Base-by-base conservation (phyloP, 2,113 vertebrate genomes). In the Corythaixoides concolor region DNA sequence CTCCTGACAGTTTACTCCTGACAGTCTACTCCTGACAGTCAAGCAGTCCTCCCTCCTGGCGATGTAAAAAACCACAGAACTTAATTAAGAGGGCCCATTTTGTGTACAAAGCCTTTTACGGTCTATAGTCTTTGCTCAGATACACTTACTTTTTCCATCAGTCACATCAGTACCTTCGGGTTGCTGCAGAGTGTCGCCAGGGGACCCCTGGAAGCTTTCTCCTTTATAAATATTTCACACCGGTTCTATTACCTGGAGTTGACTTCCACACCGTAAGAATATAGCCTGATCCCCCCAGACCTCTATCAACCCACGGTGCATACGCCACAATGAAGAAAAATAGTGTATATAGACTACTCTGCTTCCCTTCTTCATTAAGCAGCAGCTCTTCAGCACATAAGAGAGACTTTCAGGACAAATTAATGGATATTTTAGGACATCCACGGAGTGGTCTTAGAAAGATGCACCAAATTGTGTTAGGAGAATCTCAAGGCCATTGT, bases 261-360 rank as follows among this genome's bases (percentile, higher is more conserved):
- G 94, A 93, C 96, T 95, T 88, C 50, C 72, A 76, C 39, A 12
- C 53, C 2, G 0, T 80, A 27, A 86, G 88, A 95, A 95, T 76
- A 79, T 74, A 97, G 94, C 89, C 76, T 88, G 95, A 79, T 97
- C 74, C 93, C 95, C 69, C 73, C 74, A 91, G 97, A 93, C 91
- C 80, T 80, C 32, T 74, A 67, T 37, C 95, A 88, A 53, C 67
- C 69, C 89, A 88, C 28, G 1, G 39, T 76, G 52, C 52, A 53
- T 43, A 91, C n/a, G 27, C 20, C 76, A 81, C 13, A 21, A 81
- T 84, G 90, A 96, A 91, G 89, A 91, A 81, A 89, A 95, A 56
- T 7, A 64, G 90, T 4, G 11, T 41, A 12, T 20, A 68, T 26
- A 72, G 52, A 79, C 63, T 70, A 56, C 49, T 90, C 79, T 53